Evolutionary conservation across 1,140 invertebrate genomes (phyloP).

Genomic region (Paraescarpia echinospica): DNA sequence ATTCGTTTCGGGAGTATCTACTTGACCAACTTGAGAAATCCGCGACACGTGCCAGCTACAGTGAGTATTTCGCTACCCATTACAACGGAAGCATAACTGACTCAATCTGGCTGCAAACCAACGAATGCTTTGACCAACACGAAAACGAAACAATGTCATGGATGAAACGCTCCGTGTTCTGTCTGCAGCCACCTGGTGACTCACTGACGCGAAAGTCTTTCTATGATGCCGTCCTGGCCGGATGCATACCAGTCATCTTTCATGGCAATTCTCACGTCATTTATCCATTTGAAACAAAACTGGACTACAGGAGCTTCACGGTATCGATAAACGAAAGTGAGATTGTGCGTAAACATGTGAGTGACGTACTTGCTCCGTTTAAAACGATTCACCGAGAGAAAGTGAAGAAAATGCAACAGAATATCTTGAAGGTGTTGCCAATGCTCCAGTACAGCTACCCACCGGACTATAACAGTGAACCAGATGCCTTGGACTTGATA

Average conservation of each 20-base stretch:
- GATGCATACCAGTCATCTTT: slow-evolving; percentile 47
- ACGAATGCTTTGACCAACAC: slow-evolving; percentile 34
- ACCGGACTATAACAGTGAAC: neutral
- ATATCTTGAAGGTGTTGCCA: slow-evolving; percentile 34
- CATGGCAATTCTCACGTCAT: slow-evolving; percentile 19
- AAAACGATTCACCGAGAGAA: slow-evolving; percentile 30
- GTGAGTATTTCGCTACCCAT: neutral
- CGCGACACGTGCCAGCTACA: slow-evolving; percentile 24
- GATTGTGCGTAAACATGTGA: slow-evolving; percentile 11
- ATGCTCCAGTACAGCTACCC: slow-evolving; percentile 39
- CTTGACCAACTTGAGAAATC: slow-evolving; percentile 37
- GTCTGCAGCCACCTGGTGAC: slow-evolving; percentile 44
- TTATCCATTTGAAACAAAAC: slow-evolving; percentile 35
- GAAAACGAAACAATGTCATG: slow-evolving; percentile 36
- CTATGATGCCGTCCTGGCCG: slow-evolving; percentile 42
- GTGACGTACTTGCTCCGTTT: slow-evolving; percentile 31
- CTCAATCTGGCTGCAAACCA: slow-evolving; percentile 37
- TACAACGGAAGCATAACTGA: neutral
- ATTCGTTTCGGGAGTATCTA: slow-evolving; percentile 33
- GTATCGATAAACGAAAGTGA: slow-evolving; percentile 31
- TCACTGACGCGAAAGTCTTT: slow-evolving; percentile 47
- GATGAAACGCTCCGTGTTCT: slow-evolving; percentile 44
- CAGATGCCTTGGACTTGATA: slow-evolving; percentile 35
- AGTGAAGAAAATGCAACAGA: slow-evolving; percentile 30
- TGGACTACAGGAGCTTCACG: slow-evolving; percentile 38